Evolutionary conservation across 2,113 vertebrate species (phyloP).

Genomic region (Tor tambroides): DNA sequence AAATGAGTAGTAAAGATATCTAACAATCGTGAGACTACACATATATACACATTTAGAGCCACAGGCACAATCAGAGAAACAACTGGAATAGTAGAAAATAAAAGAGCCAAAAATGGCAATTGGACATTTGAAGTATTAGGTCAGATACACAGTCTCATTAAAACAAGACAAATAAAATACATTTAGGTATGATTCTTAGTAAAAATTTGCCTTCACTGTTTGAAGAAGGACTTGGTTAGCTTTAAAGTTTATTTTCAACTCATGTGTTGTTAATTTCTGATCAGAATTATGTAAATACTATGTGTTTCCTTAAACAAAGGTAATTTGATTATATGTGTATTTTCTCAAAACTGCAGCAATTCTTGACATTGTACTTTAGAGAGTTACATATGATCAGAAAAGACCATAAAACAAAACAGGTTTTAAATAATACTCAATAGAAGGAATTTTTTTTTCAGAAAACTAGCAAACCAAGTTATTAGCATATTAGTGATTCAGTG

Average conservation of each 20-base stretch:
- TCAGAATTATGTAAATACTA: not conserved
- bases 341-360: not conserved
- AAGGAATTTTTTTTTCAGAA: not conserved
- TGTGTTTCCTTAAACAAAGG: not conserved
- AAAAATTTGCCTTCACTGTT: not conserved
- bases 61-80: not conserved
- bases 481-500: not conserved
- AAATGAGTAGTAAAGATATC: not conserved
- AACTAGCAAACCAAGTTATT: not conserved
- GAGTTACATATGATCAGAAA: not conserved
- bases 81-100: not conserved
- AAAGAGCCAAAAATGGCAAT: not conserved
- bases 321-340: slow-evolving; percentile 1
- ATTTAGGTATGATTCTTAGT: not conserved
- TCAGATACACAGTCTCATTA: not conserved
- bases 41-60: slow-evolving; percentile 1
- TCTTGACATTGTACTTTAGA: not conserved
- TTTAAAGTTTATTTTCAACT: not conserved
- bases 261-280: not conserved
- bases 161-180: not conserved
- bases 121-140: not conserved
- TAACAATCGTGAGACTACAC: not conserved
- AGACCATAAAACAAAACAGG: not conserved
- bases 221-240: not conserved
- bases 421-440: not conserved